Evolutionary conservation across 2,888 invertebrate genomes (phyloP).

Genomic region (Rutpela maculata): DNA sequence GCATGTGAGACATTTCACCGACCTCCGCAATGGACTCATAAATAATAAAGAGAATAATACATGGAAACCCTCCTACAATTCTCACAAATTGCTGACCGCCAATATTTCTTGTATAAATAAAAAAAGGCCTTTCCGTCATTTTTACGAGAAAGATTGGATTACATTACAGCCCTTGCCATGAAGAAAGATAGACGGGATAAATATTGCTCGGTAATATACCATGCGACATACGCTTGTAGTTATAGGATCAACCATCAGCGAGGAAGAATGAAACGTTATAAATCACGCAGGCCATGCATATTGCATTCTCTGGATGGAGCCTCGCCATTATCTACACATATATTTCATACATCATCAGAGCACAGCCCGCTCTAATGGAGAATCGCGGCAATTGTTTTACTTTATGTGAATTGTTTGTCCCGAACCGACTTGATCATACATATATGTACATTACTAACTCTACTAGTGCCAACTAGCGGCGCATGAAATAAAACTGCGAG

Average conservation of each 20-base stretch:
- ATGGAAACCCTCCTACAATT: background rate
- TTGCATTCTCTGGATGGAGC: constrained; percentile 62
- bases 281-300: constrained; percentile 61
- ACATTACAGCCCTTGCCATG: constrained; percentile 20
- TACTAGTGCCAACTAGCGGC: constrained; percentile 47
- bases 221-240: constrained; percentile 34
- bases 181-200: constrained; percentile 34
- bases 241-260: constrained; percentile 37
- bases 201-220: constrained; percentile 36
- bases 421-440: constrained; percentile 57
- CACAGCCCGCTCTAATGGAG: constrained; percentile 56
- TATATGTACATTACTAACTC: constrained; percentile 52
- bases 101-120: constrained; percentile 36
- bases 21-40: constrained; percentile 20
- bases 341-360: constrained; percentile 62
- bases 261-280: constrained; percentile 54
- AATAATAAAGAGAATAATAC: constrained; percentile 37
- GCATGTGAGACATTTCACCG: background rate
- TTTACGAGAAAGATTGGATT: constrained; percentile 34
- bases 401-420: constrained; percentile 59
- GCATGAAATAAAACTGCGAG: constrained; percentile 55
- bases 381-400: constrained; percentile 60
- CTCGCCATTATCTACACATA: constrained; percentile 62
- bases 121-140: constrained; percentile 16
- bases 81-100: constrained; percentile 34